phyloP scores from a whole-genome alignment of 2,113 vertebrate genomes.

The Zosterops pallidus region DNA sequence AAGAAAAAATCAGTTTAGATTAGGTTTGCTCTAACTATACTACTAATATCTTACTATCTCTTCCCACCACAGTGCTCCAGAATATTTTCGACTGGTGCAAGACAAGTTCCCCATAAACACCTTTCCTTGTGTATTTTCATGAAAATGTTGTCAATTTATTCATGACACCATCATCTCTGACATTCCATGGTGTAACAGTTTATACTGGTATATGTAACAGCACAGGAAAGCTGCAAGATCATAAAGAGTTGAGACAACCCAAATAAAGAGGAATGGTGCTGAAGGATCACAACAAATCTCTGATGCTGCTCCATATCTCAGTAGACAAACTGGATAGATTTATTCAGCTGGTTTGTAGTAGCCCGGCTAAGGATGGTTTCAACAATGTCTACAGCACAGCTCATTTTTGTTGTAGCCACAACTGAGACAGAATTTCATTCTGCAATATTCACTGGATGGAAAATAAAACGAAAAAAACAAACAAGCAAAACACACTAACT shows the following conservation, averaged over 20 bases:
- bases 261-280: neutral
- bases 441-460: neutral
- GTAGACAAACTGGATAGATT: neutral
- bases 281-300: neutral
- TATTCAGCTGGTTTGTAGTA: neutral
- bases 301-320: neutral
- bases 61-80: neutral
- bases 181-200: constrained; percentile 25
- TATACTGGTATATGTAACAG: neutral
- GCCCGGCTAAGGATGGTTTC: neutral
- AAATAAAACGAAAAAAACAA: neutral
- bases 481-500: neutral
- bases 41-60: neutral
- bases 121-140: neutral
- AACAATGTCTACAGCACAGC: neutral
- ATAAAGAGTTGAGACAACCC: neutral
- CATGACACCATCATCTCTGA: constrained; percentile 25
- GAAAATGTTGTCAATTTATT: constrained; percentile 35
- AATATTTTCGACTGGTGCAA: neutral
- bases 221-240: constrained; percentile 28
- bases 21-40: neutral
- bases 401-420: neutral
- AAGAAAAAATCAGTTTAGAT: neutral
- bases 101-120: neutral
- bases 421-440: neutral